These are phyloP conservation scores for Lepeophtheirus nordmannii DNA, from an alignment of 2,888 invertebrate species.

Conservation along the genomic window DNA sequence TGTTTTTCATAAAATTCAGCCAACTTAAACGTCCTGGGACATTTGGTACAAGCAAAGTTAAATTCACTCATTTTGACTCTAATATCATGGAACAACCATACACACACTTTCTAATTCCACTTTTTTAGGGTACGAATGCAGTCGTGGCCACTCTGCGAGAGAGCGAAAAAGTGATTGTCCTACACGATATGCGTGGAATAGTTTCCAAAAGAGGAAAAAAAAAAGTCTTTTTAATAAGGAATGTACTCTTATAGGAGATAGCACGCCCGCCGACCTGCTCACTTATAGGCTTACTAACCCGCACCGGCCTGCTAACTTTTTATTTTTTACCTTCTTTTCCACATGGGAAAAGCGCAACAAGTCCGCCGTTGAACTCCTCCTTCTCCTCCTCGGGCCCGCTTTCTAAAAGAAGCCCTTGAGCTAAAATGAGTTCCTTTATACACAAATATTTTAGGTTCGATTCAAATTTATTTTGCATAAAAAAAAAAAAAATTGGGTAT, in stretches of 20 bases:
- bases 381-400: not conserved
- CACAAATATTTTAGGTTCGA: no score
- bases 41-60: slow-evolving; percentile 18
- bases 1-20: slow-evolving; percentile 24
- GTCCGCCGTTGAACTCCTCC: not conserved
- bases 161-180: slow-evolving; percentile 2
- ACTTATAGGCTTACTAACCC: not conserved
- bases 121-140: not conserved
- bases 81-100: not conserved
- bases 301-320: not conserved
- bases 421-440: no score
- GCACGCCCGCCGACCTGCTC: slow-evolving; percentile 9
- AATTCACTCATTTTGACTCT: slow-evolving; percentile 7
- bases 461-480: no score
- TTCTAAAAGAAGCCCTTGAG: slow-evolving; percentile 4
- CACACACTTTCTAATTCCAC: slow-evolving; percentile 4
- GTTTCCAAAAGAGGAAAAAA: not conserved
- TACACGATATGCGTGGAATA: not conserved
- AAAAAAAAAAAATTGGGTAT: no score
- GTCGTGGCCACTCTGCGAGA: not conserved
- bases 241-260: not conserved
- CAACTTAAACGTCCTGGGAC: slow-evolving; percentile 23
- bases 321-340: not conserved
- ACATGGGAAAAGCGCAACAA: slow-evolving; percentile 8
- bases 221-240: no score